Base-by-base conservation (phyloP, 1,140 invertebrate genomes). In the Tetraneura akinire region DNA sequence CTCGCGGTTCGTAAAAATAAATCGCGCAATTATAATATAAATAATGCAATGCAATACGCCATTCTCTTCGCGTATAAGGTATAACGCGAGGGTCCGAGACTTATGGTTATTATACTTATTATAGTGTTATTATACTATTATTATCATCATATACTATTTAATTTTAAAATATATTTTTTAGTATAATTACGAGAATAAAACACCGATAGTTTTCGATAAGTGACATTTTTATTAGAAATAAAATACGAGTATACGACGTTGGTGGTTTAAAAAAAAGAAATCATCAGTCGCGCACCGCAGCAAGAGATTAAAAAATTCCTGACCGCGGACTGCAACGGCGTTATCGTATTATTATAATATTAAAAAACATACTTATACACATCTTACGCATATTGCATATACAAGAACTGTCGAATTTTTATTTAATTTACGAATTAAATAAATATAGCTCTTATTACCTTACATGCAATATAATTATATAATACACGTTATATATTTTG, bases 161-260 rank as follows among this genome's bases (percentile, higher is more conserved):
- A n/a, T n/a, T 37, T 37, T 37, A 37, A 37, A 37, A 37, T 37
- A 37, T 62, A 32, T 16, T 62, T n/a, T 64, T 66, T 42, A 66
- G 42, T 42, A 32, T 8, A 18, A 18, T 42, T 21, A 2, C 13
- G 42, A n/a, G n/a, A n/a, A n/a, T n/a, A 18, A 11, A 66, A 66
- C 32, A 42, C 32, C 32, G 37, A 66, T 66, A 16, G 32, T 45
- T 66, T 6, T 42, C 21, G 21, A 66, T 42, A 21, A 66, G 11
- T 66, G 64, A 66, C 64, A 42, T 66, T 66, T 66, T 66, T 66
- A 66, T 66, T 66, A 42, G 18, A 66, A 45, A 66, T 42, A 66
- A 32, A 60, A 29, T 29, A 66, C 62, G 18, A 3, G 32, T 18
- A 1, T 9, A 37, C 64, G 3, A 37, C 64, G 64, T 42, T 21